Conservation (phyloP, 1,140 invertebrate genomes). For the Penaeus chinensis region DNA sequence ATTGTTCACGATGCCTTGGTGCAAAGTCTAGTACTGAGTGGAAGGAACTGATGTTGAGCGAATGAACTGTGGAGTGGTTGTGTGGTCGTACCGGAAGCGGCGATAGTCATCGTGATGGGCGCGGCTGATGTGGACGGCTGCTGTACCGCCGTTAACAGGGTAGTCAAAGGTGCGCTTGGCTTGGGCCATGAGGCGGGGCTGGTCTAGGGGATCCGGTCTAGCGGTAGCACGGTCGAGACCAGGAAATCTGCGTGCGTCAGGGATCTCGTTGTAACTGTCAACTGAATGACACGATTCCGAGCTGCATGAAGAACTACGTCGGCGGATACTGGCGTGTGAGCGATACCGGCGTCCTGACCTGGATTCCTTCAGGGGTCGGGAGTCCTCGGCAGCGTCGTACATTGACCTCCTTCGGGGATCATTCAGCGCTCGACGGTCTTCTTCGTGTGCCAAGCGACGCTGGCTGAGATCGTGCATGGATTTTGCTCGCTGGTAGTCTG, state of each 20-base stretch:
- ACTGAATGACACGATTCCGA: slow-evolving; percentile 46
- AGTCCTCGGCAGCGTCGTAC: slow-evolving; percentile 52
- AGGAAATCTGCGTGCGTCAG: slow-evolving; percentile 51
- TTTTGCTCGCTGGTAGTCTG: slow-evolving; percentile 58
- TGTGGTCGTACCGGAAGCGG: slow-evolving; percentile 54
- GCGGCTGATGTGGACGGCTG: slow-evolving; percentile 54
- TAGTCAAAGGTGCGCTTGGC: slow-evolving; percentile 59
- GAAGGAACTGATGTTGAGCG: slow-evolving; percentile 42
- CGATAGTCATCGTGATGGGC: slow-evolving; percentile 59
- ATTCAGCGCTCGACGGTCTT: slow-evolving; percentile 16
- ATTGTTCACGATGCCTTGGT: too few relatives aligned
- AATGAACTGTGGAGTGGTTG: slow-evolving; percentile 45
- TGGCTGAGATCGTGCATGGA: slow-evolving; percentile 62
- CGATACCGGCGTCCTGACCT: slow-evolving; percentile 32
- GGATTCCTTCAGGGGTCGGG: slow-evolving; percentile 33
- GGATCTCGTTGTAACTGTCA: slow-evolving; percentile 53
- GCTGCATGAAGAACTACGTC: slow-evolving; percentile 42
- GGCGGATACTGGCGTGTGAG: slow-evolving; percentile 48
- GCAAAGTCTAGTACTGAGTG: slow-evolving; percentile 32
- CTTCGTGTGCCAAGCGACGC: slow-evolving; percentile 30
- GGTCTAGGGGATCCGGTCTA: slow-evolving; percentile 55
- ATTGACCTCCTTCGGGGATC: slow-evolving; percentile 58
- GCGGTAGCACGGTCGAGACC: slow-evolving; percentile 60
- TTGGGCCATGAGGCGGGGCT: not conserved
- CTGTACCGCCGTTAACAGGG: slow-evolving; percentile 60